Evolutionary conservation across 2,888 invertebrate genomes (phyloP), one percentile per base, ranked within the genome.

Genomic region (Stenoptilia bipunctidactyla): DNA sequence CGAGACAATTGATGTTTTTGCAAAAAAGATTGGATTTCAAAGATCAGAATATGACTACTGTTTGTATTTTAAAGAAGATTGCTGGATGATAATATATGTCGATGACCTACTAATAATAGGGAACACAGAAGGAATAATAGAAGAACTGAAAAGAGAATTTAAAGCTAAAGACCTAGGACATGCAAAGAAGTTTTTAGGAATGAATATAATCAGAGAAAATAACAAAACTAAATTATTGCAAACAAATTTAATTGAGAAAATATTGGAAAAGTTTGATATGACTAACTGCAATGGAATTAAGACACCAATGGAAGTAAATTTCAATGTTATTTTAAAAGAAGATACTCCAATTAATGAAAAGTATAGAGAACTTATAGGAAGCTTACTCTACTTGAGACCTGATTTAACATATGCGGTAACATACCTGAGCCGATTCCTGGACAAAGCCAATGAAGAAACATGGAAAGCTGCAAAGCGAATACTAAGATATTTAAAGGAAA

Each of bases 11-110:
- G 34, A 46, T 33, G 14, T 47, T 12, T 49, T 44, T 38, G 9
- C 35, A 14, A 39, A 9, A 15, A 37, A 39, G 9, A 41, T 38
- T 34, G 34, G 34, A 34, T 25, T 35, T 35, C 15, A 15, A 27
- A 34, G 27, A 14, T 39, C 39, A 40, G 12, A 39, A 10, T 37
- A 40, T 45, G 42, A 45, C 33, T 40, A 27, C 34, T 45, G 42
- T 35, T 41, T 44, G 38, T 44, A 46, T 36, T 27, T 13, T 15
- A 41, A 39, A 38, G 36, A 27, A 35, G 27, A 46, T 13, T 41
- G 39, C 27, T 41, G 40, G 40, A 33, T 46, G 40, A 40, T 48
- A 45, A 39, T 47, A 33, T 45, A 42, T 39, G 40, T 40, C 15
- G 41, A 49, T 45, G 44, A 44, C 34, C 43, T 41, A 33, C 13